Percentiles rank a stretch among this genome's conserved stretches.
These are phyloP conservation scores for Conops quadrifasciatus DNA, from an alignment of 2,888 invertebrate species.

Conservation along the genomic window DNA sequence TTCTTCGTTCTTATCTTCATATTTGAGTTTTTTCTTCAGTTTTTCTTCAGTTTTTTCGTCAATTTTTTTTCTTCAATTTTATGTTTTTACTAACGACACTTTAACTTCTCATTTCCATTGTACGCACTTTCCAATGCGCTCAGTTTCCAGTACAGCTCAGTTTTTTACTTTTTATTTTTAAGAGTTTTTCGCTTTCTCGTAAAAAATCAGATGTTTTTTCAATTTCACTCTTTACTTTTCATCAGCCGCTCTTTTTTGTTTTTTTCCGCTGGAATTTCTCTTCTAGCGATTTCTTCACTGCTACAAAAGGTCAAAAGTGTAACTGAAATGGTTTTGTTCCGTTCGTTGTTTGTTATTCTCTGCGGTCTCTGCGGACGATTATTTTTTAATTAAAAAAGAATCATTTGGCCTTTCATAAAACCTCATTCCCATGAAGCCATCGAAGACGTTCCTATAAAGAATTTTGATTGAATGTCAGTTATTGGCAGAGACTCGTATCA, in stretches of 20 bases:
- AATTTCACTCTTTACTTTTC: no score
- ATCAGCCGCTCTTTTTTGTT: background rate
- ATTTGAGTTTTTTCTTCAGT: background rate
- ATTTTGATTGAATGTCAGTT: constrained; percentile 19
- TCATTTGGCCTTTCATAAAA: background rate
- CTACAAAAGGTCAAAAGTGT: no score
- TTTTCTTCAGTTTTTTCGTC: no score
- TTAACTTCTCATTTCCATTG: no score
- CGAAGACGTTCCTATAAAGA: background rate
- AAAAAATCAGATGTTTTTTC: no score
- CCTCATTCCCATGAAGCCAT: background rate
- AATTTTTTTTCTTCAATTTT: background rate
- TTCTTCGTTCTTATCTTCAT: no score
- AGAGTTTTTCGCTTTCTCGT: no score
- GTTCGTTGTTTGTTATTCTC: background rate
- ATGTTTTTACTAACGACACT: no score
- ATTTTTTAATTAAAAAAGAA: constrained; percentile 14
- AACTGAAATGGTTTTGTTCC: background rate
- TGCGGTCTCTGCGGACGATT: background rate
- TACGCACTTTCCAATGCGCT: no score
- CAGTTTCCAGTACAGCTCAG: no score
- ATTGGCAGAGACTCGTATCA: background rate
- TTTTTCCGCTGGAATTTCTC: background rate
- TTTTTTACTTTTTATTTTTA: no score
- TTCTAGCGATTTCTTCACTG: no score